Base-by-base conservation (phyloP, 2,888 invertebrate genomes). In the Callyntrura sp. region DNA sequence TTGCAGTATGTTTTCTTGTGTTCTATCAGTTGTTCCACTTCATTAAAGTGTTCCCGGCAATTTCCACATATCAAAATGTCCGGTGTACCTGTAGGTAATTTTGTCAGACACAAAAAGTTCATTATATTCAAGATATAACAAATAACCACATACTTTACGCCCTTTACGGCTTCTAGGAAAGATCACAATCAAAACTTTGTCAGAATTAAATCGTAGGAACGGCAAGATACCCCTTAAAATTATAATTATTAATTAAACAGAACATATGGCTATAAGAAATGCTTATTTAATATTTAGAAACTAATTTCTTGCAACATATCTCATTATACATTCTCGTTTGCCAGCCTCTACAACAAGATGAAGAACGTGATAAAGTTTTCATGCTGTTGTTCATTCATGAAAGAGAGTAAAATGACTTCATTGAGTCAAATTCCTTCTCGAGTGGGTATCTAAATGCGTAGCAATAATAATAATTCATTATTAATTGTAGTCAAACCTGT, bases 31-130 rank as follows among this genome's bases (percentile, higher is more conserved):
- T 96, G 96, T 93, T 96, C 96, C 17, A 97, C 95, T 93, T 96
- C 96, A 85, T 96, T 96, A 94, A 97, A 97, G 95, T 96, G 96
- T 94, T 96, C 96, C 92, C 97, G 95, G 94, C 97, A 97, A 94
- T 96, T 96, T 79, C 97, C 97, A 94, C 97, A 97, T 93, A 97
- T 97, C 93, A 97, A 95, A 92, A 97, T 96, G 94, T 97, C 97
- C 87, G 96, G 96, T 94, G 96, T 96, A 94, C 96, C 96, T 96
- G 95, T 90, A 94, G 95, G 20, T 60, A 62, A 25, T 1, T 25
- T 25, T 2, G 8, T 20, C 20, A 11, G 6, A 35, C 0, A 14
- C 25, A 25, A 9, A 62, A 62, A 62, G n/a, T n/a, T n/a, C 51
- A 51, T 51, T 2, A 51, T n/a, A 8, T 14, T 51, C 2, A 12